Conservation (phyloP, 2,113 vertebrate genomes). For the Fulmarus glacialis region DNA sequence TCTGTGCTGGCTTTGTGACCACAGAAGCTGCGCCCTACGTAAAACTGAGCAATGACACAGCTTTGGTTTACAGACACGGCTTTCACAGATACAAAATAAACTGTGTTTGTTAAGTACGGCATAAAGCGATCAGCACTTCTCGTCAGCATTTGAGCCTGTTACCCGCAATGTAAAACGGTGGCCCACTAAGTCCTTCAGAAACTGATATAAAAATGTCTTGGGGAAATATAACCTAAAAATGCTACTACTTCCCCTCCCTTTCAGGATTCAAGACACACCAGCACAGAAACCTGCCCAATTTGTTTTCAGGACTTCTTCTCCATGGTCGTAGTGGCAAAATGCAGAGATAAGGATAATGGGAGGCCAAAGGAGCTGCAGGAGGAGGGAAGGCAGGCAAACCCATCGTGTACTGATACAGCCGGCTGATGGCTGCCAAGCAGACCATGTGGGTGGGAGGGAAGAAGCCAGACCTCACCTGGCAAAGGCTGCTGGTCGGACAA, state of each 20-base stretch:
- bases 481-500: neutral
- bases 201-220: neutral
- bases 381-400: neutral
- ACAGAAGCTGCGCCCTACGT: neutral
- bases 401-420: fast-evolving
- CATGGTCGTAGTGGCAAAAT: neutral
- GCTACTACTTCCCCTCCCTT: neutral
- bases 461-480: neutral
- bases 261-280: neutral
- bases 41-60: neutral
- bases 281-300: neutral
- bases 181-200: neutral
- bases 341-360: neutral
- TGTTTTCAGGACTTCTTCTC: neutral
- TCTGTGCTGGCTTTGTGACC: fast-evolving
- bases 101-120: fast-evolving
- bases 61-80: neutral
- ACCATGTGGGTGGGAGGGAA: neutral
- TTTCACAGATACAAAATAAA: neutral
- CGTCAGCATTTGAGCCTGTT: neutral
- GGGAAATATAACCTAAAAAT: neutral
- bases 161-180: neutral
- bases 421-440: neutral
- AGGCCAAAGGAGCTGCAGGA: neutral
- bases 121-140: neutral